Evolutionary conservation across 2,797 vertebrate genomes (phyloP), one percentile per base, ranked within the genome.

Genomic region (Girardinus metallicus): DNA sequence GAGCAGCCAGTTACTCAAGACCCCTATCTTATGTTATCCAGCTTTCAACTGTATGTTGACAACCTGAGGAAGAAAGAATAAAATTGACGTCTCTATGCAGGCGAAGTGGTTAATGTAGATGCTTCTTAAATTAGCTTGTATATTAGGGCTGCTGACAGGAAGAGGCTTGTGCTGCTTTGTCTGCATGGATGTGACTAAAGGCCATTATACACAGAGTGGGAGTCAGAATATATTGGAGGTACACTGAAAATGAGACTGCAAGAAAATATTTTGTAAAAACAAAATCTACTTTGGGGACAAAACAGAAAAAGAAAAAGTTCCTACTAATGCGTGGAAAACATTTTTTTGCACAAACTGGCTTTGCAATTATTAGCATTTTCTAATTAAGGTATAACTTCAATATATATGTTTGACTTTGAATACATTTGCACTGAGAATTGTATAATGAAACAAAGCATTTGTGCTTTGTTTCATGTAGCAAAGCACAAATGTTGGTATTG

Each of bases 121-220:
- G 83, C 83, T 86, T 86, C 78, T 80, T 74, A 75, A 84, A 86
- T 87, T 70, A 44, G 73, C 53, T 44, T 23, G 77, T 85, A 66
- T 84, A 78, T 85, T 84, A 82, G 46, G 74, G 75, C 68, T 62
- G 78, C 76, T 83, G 81, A 89, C 85, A 82, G 84, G 84, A 87
- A 83, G 81, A 88, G 72, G 49, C 79, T 76, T 18, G 74, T 64
- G 55, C 73, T 80, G 55, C 80, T 90, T 84, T 91, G 81, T 89
- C 75, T 26, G 10, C 81, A 83, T 49, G 34, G 74, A 89, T 85
- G 84, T 91, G 87, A 92, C 86, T 90, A 92, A 93, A 92, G 86
- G 85, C 84, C 80, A 81, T 86, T 71, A 82, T 82, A 72, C 77
- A 81, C 21, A 29, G 84, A 82, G 81, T 75, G 78, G 55, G 82